Evolutionary conservation across 2,113 vertebrate genomes (phyloP), one percentile per base, ranked within the genome.

Genomic region (Misgurnus anguillicaudatus): DNA sequence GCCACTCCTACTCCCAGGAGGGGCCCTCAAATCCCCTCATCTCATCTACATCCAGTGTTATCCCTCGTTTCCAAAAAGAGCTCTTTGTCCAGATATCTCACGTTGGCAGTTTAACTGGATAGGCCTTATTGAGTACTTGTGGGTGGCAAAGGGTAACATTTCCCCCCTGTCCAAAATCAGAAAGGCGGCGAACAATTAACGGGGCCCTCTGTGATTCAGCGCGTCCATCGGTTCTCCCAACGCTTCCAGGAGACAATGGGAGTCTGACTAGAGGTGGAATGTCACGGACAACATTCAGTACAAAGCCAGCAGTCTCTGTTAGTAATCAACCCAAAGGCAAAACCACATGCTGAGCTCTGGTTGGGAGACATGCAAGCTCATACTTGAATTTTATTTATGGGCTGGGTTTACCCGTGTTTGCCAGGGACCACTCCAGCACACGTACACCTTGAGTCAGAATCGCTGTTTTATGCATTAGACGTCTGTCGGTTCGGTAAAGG

Each of bases 51-150:
- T 79, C 90, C 85, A 86, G 87, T 89, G 89, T 88, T 89, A 85
- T 91, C 86, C 86, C 79, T 90, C 90, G 85, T 90, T 87, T 91
- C 73, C 87, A 89, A 88, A 92, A 90, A 85, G 87, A 86, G 74
- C 63, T 85, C 87, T 90, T 92, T 91, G 91, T 91, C 88, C 86
- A 80, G 63, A 84, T 31, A 89, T 91, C 89, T 91, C 87, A 88
- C 88, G 90, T 89, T 90, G 84, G 89, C 87, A 89, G 87, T 91
- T 92, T 91, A 88, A 92, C 89, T 91, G 88, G 90, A 91, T 89
- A 91, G 89, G 89, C 87, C 87, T 88, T 81, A 89, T 91, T 90
- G 87, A 91, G 87, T 87, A 80, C 85, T 88, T 89, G 86, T 91
- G 90, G 90, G 90, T 91, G 91, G 90, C 88, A 90, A 87, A 89